Base-by-base conservation (phyloP, 2,113 vertebrate species). In the Leptodactylus fuscus region DNA sequence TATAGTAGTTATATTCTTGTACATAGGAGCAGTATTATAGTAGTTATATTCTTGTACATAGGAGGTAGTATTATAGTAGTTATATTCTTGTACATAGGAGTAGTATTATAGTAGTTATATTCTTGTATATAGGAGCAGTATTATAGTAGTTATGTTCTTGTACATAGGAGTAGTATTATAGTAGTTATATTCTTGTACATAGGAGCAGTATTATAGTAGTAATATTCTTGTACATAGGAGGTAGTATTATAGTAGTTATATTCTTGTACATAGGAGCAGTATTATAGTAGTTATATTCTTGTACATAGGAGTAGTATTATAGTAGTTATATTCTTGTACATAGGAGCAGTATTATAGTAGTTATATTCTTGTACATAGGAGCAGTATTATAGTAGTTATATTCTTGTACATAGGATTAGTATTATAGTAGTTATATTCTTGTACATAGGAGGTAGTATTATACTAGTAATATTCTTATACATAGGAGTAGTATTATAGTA, bases 81-180 rank as follows among this genome's bases (percentile, higher is more conserved):
- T 60, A 60, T 60, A 60, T 60, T 60, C 55, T 60, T 60, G 55
- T 60, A 60, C n/a, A 60, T 60, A 60, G 55, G 55, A 12, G 51
- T n/a, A 27, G 55, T 60, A 60, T 60, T 60, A 60, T 60, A 60
- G 55, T 60, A 24, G 55, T 60, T 24, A 60, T 60, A 60, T 60
- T 60, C 55, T 60, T 60, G n/a, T 60, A 60, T 10, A 60, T 60
- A 60, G 55, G 55, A 3, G 51, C 24, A 27, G 55, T 60, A 60
- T 60, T 60, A 60, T 60, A 60, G n/a, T 60, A 60, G 55, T 60
- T 60, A 60, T 60, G 27, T 60, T 60, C 55, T 60, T 60, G n/a
- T 60, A 60, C n/a, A 60, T 60, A 27, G 55, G 55, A 60, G 51
- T n/a, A 60, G 55, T 60, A 60, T 60, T 27, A 60, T 60, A 60